Evolutionary conservation across 2,888 invertebrate genomes (phyloP), one percentile per base, ranked within the genome.

Genomic region (Balanococcus diminutus): DNA sequence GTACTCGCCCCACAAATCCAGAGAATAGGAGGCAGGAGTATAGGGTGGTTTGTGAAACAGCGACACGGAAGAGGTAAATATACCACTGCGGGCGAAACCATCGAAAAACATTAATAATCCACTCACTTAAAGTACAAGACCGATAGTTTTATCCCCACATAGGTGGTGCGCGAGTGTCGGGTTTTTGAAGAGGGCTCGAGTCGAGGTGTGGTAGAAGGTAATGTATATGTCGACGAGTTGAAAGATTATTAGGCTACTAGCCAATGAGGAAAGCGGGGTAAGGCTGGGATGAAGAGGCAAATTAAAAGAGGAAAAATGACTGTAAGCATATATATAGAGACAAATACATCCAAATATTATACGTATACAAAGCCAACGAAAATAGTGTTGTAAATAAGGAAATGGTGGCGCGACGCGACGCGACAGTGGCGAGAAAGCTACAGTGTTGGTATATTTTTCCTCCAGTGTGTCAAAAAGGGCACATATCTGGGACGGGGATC

Each of bases 21-120:
- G n/a, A n/a, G 46, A 36, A 56, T 56, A 8, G 56, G 14, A 14
- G 22, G 11, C 22, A 56, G 14, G 11, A 22, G 8, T 6, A 6
- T 4, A 4, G 36, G 46, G 3, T 2, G 46, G 6, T n/a, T 11
- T 42, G 19, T 19, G 56, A 56, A 56, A 11, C 42, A 56, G 19
- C 56, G 8, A 19, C 56, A 4, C 19, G 56, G 22, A 22, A 25
- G 16, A 28, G 16, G 28, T 3, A 28, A 56, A 19, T n/a, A 3
- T 4, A 19, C 67, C n/a, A 67, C 28, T 67, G 3, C 2, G 11
- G 67, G 67, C 16, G 14, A 67, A 67, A 28, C n/a, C 67, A 28
- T 67, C 28, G 67, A 67, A 67, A 67, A 67, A 28, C 67, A 67
- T 67, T 67, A 67, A 67, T 67, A 67, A 67, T 67, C 67, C 67